Conservation (phyloP, 2,888 invertebrate genomes). For the Biston betularia region DNA sequence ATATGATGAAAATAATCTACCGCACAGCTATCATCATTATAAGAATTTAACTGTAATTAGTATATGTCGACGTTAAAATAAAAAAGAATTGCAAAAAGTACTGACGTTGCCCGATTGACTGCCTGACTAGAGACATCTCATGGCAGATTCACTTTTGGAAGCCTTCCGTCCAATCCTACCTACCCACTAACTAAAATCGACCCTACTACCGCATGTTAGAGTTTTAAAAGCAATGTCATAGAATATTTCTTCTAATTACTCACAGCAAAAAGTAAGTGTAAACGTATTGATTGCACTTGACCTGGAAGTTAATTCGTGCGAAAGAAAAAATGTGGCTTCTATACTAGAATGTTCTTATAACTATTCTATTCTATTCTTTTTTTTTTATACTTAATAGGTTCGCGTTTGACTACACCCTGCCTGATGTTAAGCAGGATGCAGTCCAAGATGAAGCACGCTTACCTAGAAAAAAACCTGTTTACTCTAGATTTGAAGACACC, state of each 20-base stretch:
- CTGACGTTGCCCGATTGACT: not conserved
- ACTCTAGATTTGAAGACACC: no score
- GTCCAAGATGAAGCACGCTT: no score
- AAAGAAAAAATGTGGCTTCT: slow-evolving; percentile 4
- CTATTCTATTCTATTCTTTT: no score
- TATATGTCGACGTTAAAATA: no score
- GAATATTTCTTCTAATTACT: slow-evolving; percentile 13
- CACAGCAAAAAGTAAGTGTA: slow-evolving; percentile 15
- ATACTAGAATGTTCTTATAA: not conserved
- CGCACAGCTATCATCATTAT: no score
- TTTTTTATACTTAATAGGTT: no score
- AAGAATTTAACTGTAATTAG: no score
- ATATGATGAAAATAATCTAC: no score
- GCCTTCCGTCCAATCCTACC: slow-evolving; percentile 9
- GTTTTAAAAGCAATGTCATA: not conserved
- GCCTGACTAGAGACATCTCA: not conserved
- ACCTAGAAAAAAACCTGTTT: no score
- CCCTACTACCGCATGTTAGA: not conserved
- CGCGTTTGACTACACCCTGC: no score
- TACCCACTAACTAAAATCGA: slow-evolving; percentile 1
- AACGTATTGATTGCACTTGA: slow-evolving; percentile 21
- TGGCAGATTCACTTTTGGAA: slow-evolving; percentile 29
- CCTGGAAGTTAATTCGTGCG: slow-evolving; percentile 22
- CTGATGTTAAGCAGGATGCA: no score
- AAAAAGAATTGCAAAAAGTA: no score